Base-by-base conservation (phyloP, 2,113 vertebrate species). In the Camelus bactrianus region DNA sequence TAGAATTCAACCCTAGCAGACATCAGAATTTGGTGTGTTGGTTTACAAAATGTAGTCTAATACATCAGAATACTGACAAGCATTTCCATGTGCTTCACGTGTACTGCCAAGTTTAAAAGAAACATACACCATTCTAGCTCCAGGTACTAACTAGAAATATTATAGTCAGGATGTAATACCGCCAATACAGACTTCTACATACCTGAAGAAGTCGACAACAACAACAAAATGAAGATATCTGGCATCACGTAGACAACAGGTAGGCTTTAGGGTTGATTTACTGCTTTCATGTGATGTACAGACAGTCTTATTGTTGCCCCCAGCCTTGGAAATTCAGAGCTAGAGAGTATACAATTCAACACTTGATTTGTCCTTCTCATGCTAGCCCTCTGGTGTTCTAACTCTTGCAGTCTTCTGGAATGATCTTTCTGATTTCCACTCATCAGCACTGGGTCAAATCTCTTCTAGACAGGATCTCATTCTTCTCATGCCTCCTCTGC, bases 381-480 rank as follows among this genome's bases (percentile, higher is more conserved):
- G 65, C 75, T 86, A 28, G 48, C 54, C 20, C 42, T 65, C 70
- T 69, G 32, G 62, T 30, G 19, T 56, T 85, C 83, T 73, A 82
- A 76, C n/a, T 87, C 62, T 90, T 52, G 4, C 17, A 62, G 75
- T 87, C 64, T 91, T 96, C 69, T 26, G 50, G 75, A 58, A 81
- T 42, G 10, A 69, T 54, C 67, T 42, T 89, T 50, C 1, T 32
- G 89, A 81, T 6, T 42, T 26, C 32, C 54, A 84, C 60, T 19
- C 22, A 82, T 56, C 13, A 69, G 8, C 0, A 58, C 48, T 17
- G 19, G 73, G 14, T 93, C 73, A 95, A 90, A 97, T 87, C 89
- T 96, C 97, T 91, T 98, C 97, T 58, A 96, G 6, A 80, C 79
- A 75, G 22, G 89, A 35, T 64, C 70, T 38, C 81, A 62, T 93